phyloP scores from a whole-genome alignment of 2,888 invertebrate species.

The Eupithecia inturbata region DNA sequence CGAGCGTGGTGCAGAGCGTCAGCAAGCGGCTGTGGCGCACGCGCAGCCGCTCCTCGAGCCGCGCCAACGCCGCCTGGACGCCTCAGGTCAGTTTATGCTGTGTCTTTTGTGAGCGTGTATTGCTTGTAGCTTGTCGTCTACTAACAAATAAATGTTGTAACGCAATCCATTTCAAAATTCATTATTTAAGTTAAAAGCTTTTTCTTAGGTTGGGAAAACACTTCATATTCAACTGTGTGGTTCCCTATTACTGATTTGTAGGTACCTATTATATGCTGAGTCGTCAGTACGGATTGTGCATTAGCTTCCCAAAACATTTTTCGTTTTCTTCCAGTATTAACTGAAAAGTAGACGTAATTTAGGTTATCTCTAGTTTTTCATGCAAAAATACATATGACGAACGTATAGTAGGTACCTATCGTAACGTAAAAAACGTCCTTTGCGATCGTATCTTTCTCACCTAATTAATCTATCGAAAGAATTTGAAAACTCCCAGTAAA shows the following conservation, averaged over 20 bases:
- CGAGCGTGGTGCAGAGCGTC: conserved; percentile 93
- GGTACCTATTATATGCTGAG: too few species aligned
- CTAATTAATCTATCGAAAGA: neutral
- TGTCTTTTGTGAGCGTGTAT: conserved; percentile 23
- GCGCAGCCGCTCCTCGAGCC: conserved; percentile 91
- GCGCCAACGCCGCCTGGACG: conserved; percentile 89
- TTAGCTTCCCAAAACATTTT: too few species aligned
- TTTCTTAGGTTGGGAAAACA: neutral
- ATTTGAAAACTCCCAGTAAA: conserved; percentile 2
- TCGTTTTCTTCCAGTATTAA: too few species aligned
- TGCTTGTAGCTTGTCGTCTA: neutral
- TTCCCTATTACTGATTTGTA: too few species aligned
- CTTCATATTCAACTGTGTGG: neutral
- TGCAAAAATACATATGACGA: neutral
- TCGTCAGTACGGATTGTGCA: too few species aligned
- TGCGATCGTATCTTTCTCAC: neutral
- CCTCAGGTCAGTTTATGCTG: conserved; percentile 89
- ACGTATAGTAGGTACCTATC: neutral
- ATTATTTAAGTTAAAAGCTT: neutral
- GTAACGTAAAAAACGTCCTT: neutral
- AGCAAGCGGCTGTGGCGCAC: conserved; percentile 94
- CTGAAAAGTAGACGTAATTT: too few species aligned
- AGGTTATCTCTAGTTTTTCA: neutral
- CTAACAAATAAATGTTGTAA: neutral
- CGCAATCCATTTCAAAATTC: neutral